These are phyloP conservation scores for Heterocephalus glaber DNA, from an alignment of 2,113 vertebrate genomes.

Conservation along the genomic window DNA sequence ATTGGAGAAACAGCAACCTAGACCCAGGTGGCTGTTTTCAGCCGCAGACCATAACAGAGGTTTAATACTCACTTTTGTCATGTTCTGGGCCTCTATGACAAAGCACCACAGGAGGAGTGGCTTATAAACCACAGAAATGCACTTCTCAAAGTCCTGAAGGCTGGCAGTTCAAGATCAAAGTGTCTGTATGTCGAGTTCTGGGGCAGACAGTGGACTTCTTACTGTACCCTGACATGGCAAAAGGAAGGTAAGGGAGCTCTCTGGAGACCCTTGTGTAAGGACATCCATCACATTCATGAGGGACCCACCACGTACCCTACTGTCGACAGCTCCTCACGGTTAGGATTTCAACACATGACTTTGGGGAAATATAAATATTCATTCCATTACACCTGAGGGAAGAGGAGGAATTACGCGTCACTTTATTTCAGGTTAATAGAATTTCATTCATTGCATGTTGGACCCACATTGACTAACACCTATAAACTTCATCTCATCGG, in stretches of 20 bases:
- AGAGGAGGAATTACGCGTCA: background rate
- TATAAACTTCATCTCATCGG: background rate
- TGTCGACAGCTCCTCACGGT: background rate
- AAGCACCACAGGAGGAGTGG: background rate
- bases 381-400: background rate
- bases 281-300: background rate
- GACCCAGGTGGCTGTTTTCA: slow-evolving; percentile 40
- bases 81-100: background rate
- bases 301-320: background rate
- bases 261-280: background rate
- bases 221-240: background rate
- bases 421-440: background rate
- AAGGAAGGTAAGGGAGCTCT: background rate
- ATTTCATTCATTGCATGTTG: background rate
- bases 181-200: background rate
- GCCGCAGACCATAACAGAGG: background rate
- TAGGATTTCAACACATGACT: background rate
- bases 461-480: background rate
- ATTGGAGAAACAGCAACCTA: slow-evolving; percentile 49
- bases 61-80: slow-evolving; percentile 22
- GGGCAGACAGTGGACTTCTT: background rate
- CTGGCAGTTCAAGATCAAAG: background rate
- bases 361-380: background rate
- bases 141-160: background rate
- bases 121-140: background rate